A percentile compares a stretch with the other conserved stretches of the same genome.
These are phyloP conservation scores for Cardiocondyla obscurior DNA, from an alignment of 1,140 invertebrate genomes.

Conservation along the genomic window DNA sequence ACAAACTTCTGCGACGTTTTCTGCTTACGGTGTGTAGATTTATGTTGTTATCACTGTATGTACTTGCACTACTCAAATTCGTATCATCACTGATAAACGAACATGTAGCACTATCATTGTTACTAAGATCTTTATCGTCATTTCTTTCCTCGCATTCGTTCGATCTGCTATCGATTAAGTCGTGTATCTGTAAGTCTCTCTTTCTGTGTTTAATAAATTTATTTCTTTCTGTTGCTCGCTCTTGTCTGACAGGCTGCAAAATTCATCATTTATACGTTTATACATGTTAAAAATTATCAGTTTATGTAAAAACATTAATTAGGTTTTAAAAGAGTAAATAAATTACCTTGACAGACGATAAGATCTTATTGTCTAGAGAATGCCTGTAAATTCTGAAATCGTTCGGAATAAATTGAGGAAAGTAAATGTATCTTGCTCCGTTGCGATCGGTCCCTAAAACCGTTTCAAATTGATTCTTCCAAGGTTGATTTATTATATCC, in stretches of 20 bases:
- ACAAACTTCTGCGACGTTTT: conserved; percentile 59
- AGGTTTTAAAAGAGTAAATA: neutral
- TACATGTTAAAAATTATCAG: neutral
- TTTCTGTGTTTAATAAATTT: conserved; percentile 35
- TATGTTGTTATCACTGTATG: conserved; percentile 56
- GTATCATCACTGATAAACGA: conserved; percentile 64
- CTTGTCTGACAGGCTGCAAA: conserved; percentile 59
- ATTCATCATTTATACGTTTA: neutral
- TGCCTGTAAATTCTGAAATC: conserved; percentile 86
- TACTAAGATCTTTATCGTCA: conserved; percentile 36
- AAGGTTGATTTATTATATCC: conserved; percentile 76
- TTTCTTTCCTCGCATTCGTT: conserved; percentile 50
- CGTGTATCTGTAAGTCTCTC: conserved; percentile 73
- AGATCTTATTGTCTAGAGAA: conserved; percentile 77
- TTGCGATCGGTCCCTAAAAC: conserved; percentile 85
- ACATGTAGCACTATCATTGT: conserved; percentile 44
- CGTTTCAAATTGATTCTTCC: conserved; percentile 76
- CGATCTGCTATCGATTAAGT: conserved; percentile 54
- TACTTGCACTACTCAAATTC: conserved; percentile 62
- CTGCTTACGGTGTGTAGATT: neutral
- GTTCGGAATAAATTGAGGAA: conserved; percentile 86
- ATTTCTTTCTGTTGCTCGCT: conserved; percentile 9
- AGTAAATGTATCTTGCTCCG: conserved; percentile 85
- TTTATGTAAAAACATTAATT: neutral
- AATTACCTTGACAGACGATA: conserved; percentile 75